Base-by-base conservation (phyloP, 1,140 invertebrate species). In the Drosophila tropicalis region DNA sequence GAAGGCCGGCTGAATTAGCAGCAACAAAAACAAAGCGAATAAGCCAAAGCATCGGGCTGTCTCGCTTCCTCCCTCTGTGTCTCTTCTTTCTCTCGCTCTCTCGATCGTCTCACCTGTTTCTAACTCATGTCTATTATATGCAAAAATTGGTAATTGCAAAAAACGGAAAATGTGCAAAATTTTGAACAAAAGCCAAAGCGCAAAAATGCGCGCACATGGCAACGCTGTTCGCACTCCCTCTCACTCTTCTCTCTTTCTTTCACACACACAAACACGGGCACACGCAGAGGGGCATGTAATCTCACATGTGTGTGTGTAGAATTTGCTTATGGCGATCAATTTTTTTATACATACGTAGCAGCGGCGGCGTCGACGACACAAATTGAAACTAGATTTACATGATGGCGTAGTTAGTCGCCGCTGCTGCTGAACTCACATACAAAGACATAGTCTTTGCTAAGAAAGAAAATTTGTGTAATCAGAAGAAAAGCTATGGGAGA, bases 281-380 rank as follows among this genome's bases (percentile, higher is more conserved):
- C 54, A 75, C 40, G 36, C 12, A 44, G 44, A 51, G 44, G 44
- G 44, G 34, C 58, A 85, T 55, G 57, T 57, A 56, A 51, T 57
- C 51, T 40, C 60, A 76, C 71, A 19, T 32, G 64, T 65, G 34
- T 58, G 65, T 69, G 62, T 83, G 70, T 81, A 69, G 85, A 81
- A 89, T 89, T 87, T 81, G 80, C 84, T 89, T 89, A 89, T 89
- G 84, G 84, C 85, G 85, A 89, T 89, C 84, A 89, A 89, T 89
- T 87, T 72, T 70, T 87, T 80, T 69, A 67, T 87, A 67, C n/a
- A n/a, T 44, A 15, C 62, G 17, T 55, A 70, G 63, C 58, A 70
- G 63, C 68, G 65, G 68, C 70, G 76, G 65, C 72, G 72, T 80
- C 76, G 67, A 70, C 54, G 67, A 67, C 63, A 82, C 64, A 80